phyloP scores from a whole-genome alignment of 2,113 vertebrate genomes.

The Burhinus oedicnemus region DNA sequence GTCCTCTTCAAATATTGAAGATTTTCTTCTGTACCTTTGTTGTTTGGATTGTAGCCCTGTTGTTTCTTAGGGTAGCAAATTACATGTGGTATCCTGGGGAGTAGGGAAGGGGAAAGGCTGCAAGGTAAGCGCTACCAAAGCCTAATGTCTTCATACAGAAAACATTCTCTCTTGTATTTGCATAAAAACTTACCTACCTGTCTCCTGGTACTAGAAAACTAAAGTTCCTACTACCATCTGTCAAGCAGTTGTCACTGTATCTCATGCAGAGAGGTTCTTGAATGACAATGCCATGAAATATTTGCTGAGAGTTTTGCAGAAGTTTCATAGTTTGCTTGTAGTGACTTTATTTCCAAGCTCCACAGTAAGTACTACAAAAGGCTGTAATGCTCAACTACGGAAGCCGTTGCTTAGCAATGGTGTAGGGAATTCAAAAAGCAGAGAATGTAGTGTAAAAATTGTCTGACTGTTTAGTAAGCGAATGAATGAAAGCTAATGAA shows the following conservation, averaged over 20 bases:
- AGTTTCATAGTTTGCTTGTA: background rate
- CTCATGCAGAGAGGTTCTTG: background rate
- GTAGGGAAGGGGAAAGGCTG: background rate
- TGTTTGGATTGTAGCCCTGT: background rate
- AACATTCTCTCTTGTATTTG: background rate
- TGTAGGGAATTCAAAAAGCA: background rate
- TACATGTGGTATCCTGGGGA: background rate
- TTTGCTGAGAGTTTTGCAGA: background rate
- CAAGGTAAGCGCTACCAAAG: background rate
- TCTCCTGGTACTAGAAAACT: background rate
- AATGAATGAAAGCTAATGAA: background rate
- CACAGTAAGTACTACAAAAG: background rate
- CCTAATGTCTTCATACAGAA: background rate
- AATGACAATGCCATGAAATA: background rate
- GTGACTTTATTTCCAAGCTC: background rate
- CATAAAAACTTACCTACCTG: background rate
- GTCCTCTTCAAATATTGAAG: background rate
- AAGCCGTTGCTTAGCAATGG: slow-evolving; percentile 1
- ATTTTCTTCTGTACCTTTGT: background rate
- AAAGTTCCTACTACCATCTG: background rate
- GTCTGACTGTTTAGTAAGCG: background rate
- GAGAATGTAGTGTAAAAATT: background rate
- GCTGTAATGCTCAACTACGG: background rate
- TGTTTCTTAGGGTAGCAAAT: background rate
- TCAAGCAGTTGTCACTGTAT: background rate